These are phyloP conservation scores for Macrobrachium nipponense DNA, from an alignment of 1,140 invertebrate genomes.

Conservation along the genomic window DNA sequence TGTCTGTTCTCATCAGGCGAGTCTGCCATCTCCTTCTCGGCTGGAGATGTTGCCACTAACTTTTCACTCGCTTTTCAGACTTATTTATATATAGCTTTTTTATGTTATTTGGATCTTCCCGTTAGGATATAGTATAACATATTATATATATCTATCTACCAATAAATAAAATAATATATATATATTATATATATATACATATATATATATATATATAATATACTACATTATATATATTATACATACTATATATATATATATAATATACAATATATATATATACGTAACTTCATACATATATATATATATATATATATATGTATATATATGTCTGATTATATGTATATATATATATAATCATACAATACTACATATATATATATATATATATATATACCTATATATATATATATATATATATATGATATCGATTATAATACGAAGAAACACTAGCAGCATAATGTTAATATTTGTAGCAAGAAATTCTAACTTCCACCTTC, in stretches of 20 bases:
- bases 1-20: too few relatives aligned
- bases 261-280: conserved; percentile 16
- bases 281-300: conserved; percentile 5
- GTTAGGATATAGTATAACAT: too few relatives aligned
- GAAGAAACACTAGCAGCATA: too few relatives aligned
- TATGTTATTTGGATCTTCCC: too few relatives aligned
- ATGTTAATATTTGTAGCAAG: too few relatives aligned
- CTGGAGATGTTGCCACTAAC: too few relatives aligned
- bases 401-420: neutral
- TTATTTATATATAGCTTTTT: too few relatives aligned
- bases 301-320: conserved; percentile 16
- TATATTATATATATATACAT: neutral
- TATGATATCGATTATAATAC: neutral
- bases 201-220: neutral
- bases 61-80: too few relatives aligned
- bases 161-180: too few relatives aligned
- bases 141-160: too few relatives aligned
- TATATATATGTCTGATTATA: conserved; percentile 20
- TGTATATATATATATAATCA: conserved; percentile 8
- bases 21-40: too few relatives aligned
- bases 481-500: too few relatives aligned
- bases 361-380: neutral
- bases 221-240: neutral
- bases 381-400: neutral
- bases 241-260: conserved; percentile 5